phyloP scores from a whole-genome alignment of 64 coral and sea anemone genomes.

The Pocillopora damicornis region DNA sequence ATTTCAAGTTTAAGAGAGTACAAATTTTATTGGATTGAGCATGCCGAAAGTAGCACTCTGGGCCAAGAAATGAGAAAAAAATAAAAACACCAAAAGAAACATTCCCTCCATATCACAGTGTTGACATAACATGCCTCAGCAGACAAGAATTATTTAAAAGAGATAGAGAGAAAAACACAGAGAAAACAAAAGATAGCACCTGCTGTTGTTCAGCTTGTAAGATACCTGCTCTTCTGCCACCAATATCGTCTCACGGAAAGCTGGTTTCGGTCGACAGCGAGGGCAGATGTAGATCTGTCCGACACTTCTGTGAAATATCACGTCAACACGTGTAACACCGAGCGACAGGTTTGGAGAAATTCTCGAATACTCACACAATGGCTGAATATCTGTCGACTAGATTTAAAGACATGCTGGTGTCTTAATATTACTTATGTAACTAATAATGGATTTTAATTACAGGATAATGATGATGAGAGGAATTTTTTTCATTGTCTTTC shows the following conservation, averaged over 20 bases:
- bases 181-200: neutral
- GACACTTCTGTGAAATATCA: neutral
- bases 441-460: too few species aligned
- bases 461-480: too few species aligned
- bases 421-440: too few species aligned
- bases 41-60: too few species aligned
- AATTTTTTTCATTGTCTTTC: too few species aligned
- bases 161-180: neutral
- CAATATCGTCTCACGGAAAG: neutral
- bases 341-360: neutral
- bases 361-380: neutral
- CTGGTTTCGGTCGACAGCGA: neutral
- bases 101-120: neutral
- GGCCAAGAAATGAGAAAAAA: too few species aligned
- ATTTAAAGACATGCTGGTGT: too few species aligned
- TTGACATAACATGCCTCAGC: slow-evolving; percentile 11
- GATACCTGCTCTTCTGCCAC: neutral
- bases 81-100: too few species aligned
- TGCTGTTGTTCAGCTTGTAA: neutral
- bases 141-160: neutral
- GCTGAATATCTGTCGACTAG: too few species aligned
- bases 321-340: neutral
- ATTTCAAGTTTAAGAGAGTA: too few species aligned
- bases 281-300: neutral
- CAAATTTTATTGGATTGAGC: too few species aligned